Percentiles rank a stretch among this genome's conserved stretches.
phyloP scores from a whole-genome alignment of 2,888 invertebrate species.

The Drosophila diplacantha region DNA sequence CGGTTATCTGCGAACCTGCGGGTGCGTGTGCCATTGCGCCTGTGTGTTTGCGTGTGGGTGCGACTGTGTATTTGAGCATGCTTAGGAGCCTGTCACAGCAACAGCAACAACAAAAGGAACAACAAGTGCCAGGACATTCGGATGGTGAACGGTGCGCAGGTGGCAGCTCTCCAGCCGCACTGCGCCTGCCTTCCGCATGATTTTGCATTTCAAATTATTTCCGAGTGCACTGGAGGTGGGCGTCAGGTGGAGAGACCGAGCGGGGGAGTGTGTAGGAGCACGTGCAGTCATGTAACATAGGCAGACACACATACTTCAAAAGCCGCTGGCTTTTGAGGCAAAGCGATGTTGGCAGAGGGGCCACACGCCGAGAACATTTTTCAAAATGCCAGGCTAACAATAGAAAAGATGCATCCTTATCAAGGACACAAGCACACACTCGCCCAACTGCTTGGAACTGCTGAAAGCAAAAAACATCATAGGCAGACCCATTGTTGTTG shows the following conservation, averaged over 20 bases:
- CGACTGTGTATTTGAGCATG: slow-evolving; percentile 19
- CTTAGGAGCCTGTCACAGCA: slow-evolving; percentile 14
- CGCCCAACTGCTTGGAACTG: slow-evolving; percentile 43
- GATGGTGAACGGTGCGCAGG: slow-evolving; percentile 35
- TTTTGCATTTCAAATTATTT: slow-evolving; percentile 70
- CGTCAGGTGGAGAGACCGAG: neutral
- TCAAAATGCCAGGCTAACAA: slow-evolving; percentile 72
- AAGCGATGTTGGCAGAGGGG: slow-evolving; percentile 15
- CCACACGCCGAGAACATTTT: slow-evolving; percentile 50
- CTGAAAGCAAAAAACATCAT: slow-evolving; percentile 53
- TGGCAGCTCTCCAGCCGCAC: slow-evolving; percentile 52
- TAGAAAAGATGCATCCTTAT: slow-evolving; percentile 73
- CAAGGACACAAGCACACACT: slow-evolving; percentile 64
- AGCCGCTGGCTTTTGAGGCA: slow-evolving; percentile 59
- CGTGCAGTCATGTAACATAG: slow-evolving; percentile 49
- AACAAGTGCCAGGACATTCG: slow-evolving; percentile 24
- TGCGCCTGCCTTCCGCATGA: slow-evolving; percentile 67
- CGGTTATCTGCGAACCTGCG: slow-evolving; percentile 16
- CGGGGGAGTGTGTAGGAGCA: slow-evolving; percentile 20
- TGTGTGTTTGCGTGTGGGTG: slow-evolving; percentile 11
- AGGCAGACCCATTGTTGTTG: slow-evolving; percentile 12
- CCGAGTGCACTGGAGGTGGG: slow-evolving; percentile 47
- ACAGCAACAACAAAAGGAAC: slow-evolving; percentile 24
- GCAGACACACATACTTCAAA: slow-evolving; percentile 54
- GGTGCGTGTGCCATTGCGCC: slow-evolving; percentile 4